These are phyloP conservation scores for Sternotherus odoratus DNA, from an alignment of 2,797 vertebrate genomes.

Conservation along the genomic window DNA sequence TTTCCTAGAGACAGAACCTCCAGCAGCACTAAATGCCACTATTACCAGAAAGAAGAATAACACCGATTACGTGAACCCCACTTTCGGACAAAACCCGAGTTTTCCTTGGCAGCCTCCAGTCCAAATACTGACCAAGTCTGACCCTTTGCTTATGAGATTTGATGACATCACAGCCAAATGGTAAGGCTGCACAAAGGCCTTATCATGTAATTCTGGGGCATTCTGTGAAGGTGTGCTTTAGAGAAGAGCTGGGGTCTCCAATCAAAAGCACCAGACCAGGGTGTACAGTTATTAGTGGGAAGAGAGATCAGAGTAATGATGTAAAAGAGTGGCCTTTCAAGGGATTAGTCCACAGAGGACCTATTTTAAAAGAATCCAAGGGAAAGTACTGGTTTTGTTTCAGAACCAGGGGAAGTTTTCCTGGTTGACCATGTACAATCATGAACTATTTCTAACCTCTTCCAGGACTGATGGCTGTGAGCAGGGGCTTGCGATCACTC, in stretches of 20 bases:
- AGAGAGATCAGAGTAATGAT: neutral
- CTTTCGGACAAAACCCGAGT: neutral
- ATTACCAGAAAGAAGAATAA: neutral
- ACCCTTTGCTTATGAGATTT: neutral
- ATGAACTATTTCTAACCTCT: constrained; percentile 82
- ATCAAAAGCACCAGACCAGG: neutral
- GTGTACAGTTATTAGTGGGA: neutral
- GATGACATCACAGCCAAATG: neutral
- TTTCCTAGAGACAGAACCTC: neutral
- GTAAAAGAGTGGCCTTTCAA: neutral
- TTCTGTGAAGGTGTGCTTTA: neutral
- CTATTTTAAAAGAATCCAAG: neutral
- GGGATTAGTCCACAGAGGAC: neutral
- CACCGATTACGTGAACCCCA: neutral
- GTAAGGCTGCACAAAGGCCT: neutral
- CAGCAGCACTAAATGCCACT: neutral
- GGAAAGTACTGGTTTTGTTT: neutral
- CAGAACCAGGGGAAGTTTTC: neutral
- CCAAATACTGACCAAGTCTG: neutral
- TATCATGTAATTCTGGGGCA: neutral
- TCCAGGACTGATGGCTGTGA: constrained; percentile 92
- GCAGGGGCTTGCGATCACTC: constrained; percentile 82
- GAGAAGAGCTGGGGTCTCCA: neutral
- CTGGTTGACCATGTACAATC: neutral
- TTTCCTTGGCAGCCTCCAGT: neutral